Evolutionary conservation across 2,797 vertebrate genomes (phyloP), one percentile per base, ranked within the genome.

Genomic region (Craterocephalus amniculus): DNA sequence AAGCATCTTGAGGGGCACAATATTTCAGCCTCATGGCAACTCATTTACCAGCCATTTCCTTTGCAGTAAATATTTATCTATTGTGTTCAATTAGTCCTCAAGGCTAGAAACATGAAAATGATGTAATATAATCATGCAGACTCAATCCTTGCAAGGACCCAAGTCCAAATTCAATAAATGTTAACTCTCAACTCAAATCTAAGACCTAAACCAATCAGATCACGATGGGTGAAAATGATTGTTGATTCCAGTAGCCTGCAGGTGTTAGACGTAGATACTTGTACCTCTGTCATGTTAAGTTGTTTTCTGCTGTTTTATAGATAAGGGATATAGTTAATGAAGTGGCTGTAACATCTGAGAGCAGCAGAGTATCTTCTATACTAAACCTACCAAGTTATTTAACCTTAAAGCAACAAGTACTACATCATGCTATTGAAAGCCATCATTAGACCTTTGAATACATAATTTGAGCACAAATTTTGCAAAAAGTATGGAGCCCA

Each of bases 31-130:
- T 76, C 52, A 29, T 45, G 58, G 58, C 64, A 71, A 59, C 67
- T 67, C 56, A 63, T 81, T 58, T 68, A 57, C 29, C 22, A 51
- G 32, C 26, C 10, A 63, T 66, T 77, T 70, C 40, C 29, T 45
- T 62, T 48, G 35, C 65, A 20, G 20, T 26, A 35, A 66, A 69
- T 64, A 55, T 48, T 48, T 79, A 49, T 61, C 38, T 49, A 36
- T 55, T 31, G 45, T 12, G 1, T 58, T 65, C 40, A 52, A 52
- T 64, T 43, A 52, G 55, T 26, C 20, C 31, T 1, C 22, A 45
- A 51, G 57, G 61, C 59, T 29, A 22, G 20, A 27, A 4, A 45
- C 1, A 16, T 34, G 45, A 26, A 26, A 49, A 58, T 20, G 31
- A 34, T 12, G 24, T 20, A 9, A 11, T 22, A 4, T 22, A 48